phyloP scores from a whole-genome alignment of 2,113 vertebrate genomes.

The Herpailurus yagouaroundi region DNA sequence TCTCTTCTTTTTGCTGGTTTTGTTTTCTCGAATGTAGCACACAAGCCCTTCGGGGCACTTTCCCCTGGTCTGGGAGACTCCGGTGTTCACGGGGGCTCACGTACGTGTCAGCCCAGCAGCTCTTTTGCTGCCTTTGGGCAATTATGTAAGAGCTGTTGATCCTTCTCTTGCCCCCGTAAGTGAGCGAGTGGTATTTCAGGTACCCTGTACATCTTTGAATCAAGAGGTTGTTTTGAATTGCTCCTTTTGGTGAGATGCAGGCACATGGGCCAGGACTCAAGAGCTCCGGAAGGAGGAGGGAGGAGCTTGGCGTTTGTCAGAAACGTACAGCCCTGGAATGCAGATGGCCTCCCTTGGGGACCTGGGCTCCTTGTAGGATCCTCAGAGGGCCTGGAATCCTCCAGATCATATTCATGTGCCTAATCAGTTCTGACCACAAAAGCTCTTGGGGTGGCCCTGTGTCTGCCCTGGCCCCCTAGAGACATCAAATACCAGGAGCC shows the following conservation, averaged over 20 bases:
- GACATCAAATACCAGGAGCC: neutral
- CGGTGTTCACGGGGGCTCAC: neutral
- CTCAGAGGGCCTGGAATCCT: neutral
- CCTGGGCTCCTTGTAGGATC: neutral
- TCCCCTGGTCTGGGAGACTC: neutral
- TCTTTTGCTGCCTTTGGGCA: neutral
- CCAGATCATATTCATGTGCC: neutral
- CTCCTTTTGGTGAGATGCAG: neutral
- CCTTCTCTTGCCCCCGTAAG: neutral
- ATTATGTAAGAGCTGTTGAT: neutral
- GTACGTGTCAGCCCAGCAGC: fast-evolving
- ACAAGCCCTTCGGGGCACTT: neutral
- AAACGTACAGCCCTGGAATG: neutral
- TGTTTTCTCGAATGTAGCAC: too few species aligned
- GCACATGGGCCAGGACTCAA: fast-evolving
- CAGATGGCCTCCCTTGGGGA: neutral
- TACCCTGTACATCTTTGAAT: neutral
- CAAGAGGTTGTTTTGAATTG: neutral
- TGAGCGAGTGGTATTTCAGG: neutral
- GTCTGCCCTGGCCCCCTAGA: neutral
- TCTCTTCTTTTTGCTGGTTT: neutral
- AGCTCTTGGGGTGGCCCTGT: neutral
- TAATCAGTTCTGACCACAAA: neutral
- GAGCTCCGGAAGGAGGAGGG: neutral
- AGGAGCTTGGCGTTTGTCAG: neutral